phyloP scores from a whole-genome alignment of 1,140 invertebrate species.

The Nautilus pompilius region DNA sequence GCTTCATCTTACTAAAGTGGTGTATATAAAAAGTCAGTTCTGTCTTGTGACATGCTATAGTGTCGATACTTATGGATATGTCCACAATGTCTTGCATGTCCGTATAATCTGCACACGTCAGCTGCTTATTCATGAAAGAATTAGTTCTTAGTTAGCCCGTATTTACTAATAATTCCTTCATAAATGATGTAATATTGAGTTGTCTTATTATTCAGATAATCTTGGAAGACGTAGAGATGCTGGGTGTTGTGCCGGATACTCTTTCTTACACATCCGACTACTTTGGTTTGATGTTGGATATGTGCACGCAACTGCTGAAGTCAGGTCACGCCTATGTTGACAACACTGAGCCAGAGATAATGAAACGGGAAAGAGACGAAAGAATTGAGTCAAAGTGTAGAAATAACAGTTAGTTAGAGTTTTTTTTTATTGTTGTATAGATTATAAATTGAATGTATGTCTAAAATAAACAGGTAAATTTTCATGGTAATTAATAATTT shows the following conservation, averaged over 20 bases:
- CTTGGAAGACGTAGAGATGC: conserved; percentile 85
- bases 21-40: not conserved
- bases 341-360: conserved; percentile 88
- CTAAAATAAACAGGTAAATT: too few species aligned
- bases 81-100: not conserved
- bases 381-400: conserved; percentile 69
- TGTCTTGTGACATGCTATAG: not conserved
- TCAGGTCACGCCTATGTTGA: conserved; percentile 93
- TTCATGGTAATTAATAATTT: too few species aligned
- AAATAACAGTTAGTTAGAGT: conserved; percentile 37
- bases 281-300: conserved; percentile 86
- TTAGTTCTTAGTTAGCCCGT: too few species aligned
- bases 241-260: conserved; percentile 87
- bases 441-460: too few species aligned
- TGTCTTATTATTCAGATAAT: too few species aligned
- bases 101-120: too few species aligned
- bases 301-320: conserved; percentile 85
- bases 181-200: too few species aligned
- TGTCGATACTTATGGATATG: not conserved
- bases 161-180: too few species aligned
- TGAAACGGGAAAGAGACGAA: conserved; percentile 94
- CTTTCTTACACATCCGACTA: conserved; percentile 97
- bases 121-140: too few species aligned
- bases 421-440: too few species aligned
- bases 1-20: not conserved